Evolutionary conservation across 2,113 vertebrate species (phyloP).

Genomic region (Tyto alba): DNA sequence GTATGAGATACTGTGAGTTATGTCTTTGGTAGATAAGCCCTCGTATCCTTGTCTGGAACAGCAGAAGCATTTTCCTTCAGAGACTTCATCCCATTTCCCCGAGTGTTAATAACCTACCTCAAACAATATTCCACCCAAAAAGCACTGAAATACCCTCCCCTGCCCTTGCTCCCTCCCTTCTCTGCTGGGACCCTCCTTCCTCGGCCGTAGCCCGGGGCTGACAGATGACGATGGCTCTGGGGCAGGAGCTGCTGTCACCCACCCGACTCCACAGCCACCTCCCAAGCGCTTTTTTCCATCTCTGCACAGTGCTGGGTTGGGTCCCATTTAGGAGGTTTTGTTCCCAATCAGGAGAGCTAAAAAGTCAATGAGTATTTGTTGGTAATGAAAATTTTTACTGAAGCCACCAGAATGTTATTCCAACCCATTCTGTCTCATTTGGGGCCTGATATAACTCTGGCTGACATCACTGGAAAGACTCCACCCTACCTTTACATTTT

Average conservation of each 20-base stretch:
- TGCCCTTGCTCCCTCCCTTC: no score
- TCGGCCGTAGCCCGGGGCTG: no score
- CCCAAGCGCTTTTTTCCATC: background rate
- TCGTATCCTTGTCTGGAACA: background rate
- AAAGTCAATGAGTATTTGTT: background rate
- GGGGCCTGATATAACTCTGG: background rate
- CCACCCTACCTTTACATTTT: background rate
- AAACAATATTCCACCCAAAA: background rate
- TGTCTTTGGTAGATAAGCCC: background rate
- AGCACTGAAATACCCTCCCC: rapidly evolving
- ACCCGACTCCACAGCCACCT: background rate
- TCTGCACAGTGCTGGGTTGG: no score
- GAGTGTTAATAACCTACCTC: no score
- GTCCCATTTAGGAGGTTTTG: background rate
- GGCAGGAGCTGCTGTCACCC: background rate
- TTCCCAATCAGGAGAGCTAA: background rate
- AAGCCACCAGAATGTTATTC: background rate
- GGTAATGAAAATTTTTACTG: background rate
- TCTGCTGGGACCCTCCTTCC: no score
- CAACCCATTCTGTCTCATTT: background rate
- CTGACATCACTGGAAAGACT: background rate
- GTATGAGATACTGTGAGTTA: rapidly evolving
- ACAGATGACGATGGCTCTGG: rapidly evolving
- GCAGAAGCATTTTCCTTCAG: background rate
- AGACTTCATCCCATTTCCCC: background rate